Base-by-base conservation (phyloP, 1,140 invertebrate genomes). In the Calephelis nemesis region DNA sequence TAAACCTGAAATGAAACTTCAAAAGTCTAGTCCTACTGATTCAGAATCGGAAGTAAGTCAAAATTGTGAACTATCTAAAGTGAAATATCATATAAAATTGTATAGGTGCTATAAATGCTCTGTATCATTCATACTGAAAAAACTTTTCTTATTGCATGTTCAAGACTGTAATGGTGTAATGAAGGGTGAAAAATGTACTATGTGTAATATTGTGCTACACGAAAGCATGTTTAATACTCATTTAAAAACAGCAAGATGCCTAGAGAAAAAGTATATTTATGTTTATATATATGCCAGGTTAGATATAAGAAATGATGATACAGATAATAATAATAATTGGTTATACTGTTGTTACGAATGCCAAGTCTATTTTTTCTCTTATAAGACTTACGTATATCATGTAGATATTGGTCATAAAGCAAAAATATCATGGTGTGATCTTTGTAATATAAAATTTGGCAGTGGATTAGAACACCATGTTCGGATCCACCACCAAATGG, bases 271-370 rank as follows among this genome's bases (percentile, higher is more conserved):
- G 52, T 11, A 47, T 7, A 40, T n/a, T 52, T 49, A 47, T 15
- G 10, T 10, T 19, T n/a, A 47, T 54, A 63, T 40, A 10, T 73
- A 49, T 62, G 47, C 19, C 7, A 65, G 52, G n/a, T 7, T 73
- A 10, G 47, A 63, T 7, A 7, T 73, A n/a, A 50, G 48, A 52
- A 12, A 40, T 11, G 19, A 48, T 13, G 42, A 67, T 73, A 39
- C 15, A 5, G 45, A 67, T 10, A 49, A 65, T 15, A 45, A 70
- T 3, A 11, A 48, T 5, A 68, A 45, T 10, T 73, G 54, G 30
- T 9, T 73, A 6, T 70, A 62, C n/a, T 58, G n/a, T 6, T 73
- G 72, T 40, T 63, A 60, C n/a, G 45, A 67, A 47, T 73, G 72
- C 30, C 54, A 65, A 8, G 6, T 65, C 0, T 67, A 70, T 54